These are phyloP conservation scores for Lethenteron camtschaticum DNA, from an alignment of 2,113 vertebrate genomes.

Conservation along the genomic window DNA sequence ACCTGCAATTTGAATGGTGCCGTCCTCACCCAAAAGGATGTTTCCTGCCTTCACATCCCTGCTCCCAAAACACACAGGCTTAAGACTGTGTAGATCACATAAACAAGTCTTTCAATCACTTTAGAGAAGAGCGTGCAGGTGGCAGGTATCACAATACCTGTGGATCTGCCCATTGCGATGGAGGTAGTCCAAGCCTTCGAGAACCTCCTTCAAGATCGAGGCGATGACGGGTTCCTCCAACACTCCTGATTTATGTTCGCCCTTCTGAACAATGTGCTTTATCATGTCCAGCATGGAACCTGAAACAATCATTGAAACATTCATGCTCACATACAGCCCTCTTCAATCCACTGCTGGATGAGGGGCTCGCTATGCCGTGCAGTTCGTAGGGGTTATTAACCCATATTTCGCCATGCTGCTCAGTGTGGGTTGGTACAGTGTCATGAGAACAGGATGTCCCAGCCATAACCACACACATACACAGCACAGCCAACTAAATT, in stretches of 20 bases:
- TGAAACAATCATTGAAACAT: conserved; percentile 14
- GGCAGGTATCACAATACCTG: conserved; percentile 25
- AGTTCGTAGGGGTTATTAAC: too few relatives aligned
- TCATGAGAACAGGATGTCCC: too few relatives aligned
- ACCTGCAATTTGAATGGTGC: conserved; percentile 91
- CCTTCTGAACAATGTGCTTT: conserved; percentile 67
- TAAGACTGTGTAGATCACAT: conserved; percentile 7
- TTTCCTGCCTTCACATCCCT: conserved; percentile 95
- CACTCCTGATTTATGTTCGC: conserved; percentile 69
- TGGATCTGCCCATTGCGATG: conserved; percentile 91
- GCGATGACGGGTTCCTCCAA: conserved; percentile 67
- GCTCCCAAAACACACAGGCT: conserved; percentile 16
- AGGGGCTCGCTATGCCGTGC: too few relatives aligned
- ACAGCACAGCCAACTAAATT: too few relatives aligned
- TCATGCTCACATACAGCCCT: too few relatives aligned
- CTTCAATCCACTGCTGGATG: too few relatives aligned
- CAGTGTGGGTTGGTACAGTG: too few relatives aligned
- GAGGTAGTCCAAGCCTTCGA: conserved; percentile 73
- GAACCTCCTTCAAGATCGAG: conserved; percentile 56
- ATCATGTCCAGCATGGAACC: conserved; percentile 85
- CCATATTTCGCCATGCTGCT: too few relatives aligned
- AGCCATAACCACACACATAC: too few relatives aligned
- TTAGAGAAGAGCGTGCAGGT: neutral
- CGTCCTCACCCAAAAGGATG: conserved; percentile 81
- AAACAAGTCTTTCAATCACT: neutral